phyloP scores from a whole-genome alignment of 2,797 vertebrate species.

The Eulemur albifrons region DNA sequence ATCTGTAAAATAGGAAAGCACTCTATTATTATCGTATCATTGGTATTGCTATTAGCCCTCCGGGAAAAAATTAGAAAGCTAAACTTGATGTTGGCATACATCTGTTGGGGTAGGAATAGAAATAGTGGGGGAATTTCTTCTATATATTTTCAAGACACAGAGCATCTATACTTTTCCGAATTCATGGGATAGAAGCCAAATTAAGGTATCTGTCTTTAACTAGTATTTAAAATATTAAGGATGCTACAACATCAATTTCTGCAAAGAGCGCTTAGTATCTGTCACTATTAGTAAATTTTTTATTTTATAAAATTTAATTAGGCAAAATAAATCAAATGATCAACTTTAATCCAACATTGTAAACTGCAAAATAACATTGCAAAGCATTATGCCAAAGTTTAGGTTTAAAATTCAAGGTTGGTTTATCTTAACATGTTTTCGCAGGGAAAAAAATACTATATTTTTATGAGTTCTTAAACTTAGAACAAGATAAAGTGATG shows the following conservation, averaged over 20 bases:
- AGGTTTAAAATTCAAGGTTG: slow-evolving; percentile 3
- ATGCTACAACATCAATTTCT: not conserved
- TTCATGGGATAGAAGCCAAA: not conserved
- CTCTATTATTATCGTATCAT: not conserved
- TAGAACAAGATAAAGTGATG: not conserved
- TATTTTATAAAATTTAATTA: not conserved
- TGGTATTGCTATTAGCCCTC: not conserved
- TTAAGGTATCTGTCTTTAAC: not conserved
- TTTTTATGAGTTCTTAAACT: not conserved
- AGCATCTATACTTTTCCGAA: not conserved
- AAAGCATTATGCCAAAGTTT: not conserved
- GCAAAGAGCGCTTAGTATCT: not conserved
- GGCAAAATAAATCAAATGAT: not conserved
- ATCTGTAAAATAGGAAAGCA: not conserved
- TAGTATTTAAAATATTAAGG: not conserved
- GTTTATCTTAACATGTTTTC: not conserved
- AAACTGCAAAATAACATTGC: not conserved
- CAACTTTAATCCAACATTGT: not conserved
- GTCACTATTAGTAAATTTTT: not conserved
- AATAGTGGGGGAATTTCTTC: not conserved
- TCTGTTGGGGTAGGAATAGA: not conserved
- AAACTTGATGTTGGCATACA: not conserved
- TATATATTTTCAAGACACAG: not conserved
- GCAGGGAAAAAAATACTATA: not conserved
- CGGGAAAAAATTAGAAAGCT: not conserved